Evolutionary conservation across 2,113 vertebrate genomes (phyloP).

Genomic region (Fukomys damarensis): DNA sequence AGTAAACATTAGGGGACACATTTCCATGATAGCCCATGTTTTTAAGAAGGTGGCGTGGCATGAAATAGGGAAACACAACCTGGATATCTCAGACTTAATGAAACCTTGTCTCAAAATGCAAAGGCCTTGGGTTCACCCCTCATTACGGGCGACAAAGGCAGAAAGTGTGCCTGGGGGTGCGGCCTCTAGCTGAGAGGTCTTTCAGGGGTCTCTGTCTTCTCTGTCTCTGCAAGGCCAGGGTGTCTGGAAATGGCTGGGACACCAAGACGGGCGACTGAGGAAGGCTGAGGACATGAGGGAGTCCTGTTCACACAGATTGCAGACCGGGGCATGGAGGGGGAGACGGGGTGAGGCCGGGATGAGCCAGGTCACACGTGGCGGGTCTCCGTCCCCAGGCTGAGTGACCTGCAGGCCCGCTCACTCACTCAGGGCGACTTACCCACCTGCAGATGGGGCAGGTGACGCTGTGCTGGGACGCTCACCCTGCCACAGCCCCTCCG

Average conservation of each 20-base stretch:
- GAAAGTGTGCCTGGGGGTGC: background rate
- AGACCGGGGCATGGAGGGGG: accelerated
- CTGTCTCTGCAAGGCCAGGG: background rate
- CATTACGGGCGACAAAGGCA: background rate
- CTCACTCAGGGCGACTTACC: no score
- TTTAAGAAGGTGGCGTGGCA: background rate
- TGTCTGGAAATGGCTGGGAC: background rate
- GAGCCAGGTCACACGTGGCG: accelerated
- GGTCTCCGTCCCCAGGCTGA: no score
- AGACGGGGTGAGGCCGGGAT: accelerated
- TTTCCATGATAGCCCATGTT: background rate
- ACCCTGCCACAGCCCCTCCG: background rate
- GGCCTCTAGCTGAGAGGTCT: background rate
- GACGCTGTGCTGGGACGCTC: background rate
- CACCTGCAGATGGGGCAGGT: no score
- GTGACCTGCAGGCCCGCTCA: background rate
- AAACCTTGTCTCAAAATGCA: background rate
- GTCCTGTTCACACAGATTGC: no score
- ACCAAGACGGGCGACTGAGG: background rate
- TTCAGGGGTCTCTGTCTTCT: background rate
- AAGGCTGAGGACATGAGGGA: accelerated
- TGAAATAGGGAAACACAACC: background rate
- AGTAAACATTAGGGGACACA: no score
- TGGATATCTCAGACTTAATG: background rate
- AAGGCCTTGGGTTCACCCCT: background rate